Evolutionary conservation across 2,113 vertebrate species (phyloP).

Genomic region (Brienomyrus longianalis): DNA sequence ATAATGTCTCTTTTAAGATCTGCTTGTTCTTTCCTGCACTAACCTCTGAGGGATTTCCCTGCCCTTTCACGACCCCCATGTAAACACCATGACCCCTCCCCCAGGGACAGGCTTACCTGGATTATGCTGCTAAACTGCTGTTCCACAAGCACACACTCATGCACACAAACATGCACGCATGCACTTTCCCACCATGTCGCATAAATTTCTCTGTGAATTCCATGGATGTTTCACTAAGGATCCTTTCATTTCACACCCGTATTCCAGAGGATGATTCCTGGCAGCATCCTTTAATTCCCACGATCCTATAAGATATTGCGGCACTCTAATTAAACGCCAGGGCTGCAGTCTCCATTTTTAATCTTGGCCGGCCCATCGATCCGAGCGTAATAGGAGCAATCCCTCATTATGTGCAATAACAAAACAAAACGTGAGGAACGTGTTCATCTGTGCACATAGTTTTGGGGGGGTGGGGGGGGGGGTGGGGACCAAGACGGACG

Average conservation of each 20-base stretch:
- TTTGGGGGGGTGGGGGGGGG: too few relatives aligned
- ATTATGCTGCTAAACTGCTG: background rate
- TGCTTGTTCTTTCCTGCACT: background rate
- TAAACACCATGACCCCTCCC: background rate
- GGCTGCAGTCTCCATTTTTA: background rate
- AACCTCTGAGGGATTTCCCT: background rate
- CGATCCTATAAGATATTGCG: background rate
- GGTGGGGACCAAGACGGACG: too few relatives aligned
- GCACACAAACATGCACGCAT: background rate
- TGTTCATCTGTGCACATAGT: background rate
- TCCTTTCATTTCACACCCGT: background rate
- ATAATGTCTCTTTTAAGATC: background rate
- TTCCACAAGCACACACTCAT: background rate
- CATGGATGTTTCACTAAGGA: background rate
- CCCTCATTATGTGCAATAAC: background rate
- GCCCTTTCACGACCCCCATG: background rate
- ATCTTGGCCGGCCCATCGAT: background rate
- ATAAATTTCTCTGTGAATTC: background rate
- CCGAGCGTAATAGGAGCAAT: background rate
- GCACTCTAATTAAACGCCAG: background rate
- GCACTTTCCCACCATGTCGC: background rate
- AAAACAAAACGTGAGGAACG: background rate
- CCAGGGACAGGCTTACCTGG: background rate
- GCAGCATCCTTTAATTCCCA: background rate
- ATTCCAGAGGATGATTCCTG: background rate